Conservation (phyloP, 2,113 vertebrate genomes). For the Enhydra lutris region DNA sequence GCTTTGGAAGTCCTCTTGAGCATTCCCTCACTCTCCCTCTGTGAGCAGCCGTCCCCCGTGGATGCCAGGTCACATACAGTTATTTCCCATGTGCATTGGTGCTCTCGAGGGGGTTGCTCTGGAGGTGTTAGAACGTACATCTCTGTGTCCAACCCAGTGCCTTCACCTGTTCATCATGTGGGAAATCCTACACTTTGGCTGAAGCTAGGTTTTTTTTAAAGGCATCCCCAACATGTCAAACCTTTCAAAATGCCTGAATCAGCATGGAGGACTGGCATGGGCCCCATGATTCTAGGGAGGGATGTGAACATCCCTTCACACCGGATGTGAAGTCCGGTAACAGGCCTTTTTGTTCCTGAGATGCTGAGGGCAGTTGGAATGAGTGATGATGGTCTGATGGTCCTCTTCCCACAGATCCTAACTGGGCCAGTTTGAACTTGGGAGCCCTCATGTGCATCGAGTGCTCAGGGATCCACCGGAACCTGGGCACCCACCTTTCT, state of each 20-base stretch:
- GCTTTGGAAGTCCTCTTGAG: background rate
- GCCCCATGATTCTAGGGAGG: rapidly evolving
- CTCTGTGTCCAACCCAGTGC: background rate
- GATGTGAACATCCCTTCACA: too few relatives aligned
- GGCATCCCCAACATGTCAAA: rapidly evolving
- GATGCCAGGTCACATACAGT: rapidly evolving
- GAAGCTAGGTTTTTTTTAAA: background rate
- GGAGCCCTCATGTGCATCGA: slow-evolving; percentile 98
- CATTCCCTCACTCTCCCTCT: background rate
- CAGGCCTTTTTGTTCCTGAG: rapidly evolving
- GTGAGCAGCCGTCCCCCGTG: rapidly evolving
- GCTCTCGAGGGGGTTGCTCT: rapidly evolving
- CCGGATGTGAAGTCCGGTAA: rapidly evolving
- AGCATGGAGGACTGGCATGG: background rate
- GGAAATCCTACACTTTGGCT: background rate
- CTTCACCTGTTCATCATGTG: rapidly evolving
- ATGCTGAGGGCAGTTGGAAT: rapidly evolving
- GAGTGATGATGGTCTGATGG: rapidly evolving
- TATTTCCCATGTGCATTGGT: rapidly evolving
- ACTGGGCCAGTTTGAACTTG: slow-evolving; percentile 98
- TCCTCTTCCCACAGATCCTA: slow-evolving; percentile 84
- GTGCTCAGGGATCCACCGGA: slow-evolving; percentile 98
- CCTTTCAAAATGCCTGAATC: background rate
- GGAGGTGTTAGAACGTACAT: rapidly evolving
- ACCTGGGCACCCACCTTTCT: slow-evolving; percentile 96